Evolutionary conservation across 1,140 invertebrate genomes (phyloP).

Genomic region (Drosophila tani): DNA sequence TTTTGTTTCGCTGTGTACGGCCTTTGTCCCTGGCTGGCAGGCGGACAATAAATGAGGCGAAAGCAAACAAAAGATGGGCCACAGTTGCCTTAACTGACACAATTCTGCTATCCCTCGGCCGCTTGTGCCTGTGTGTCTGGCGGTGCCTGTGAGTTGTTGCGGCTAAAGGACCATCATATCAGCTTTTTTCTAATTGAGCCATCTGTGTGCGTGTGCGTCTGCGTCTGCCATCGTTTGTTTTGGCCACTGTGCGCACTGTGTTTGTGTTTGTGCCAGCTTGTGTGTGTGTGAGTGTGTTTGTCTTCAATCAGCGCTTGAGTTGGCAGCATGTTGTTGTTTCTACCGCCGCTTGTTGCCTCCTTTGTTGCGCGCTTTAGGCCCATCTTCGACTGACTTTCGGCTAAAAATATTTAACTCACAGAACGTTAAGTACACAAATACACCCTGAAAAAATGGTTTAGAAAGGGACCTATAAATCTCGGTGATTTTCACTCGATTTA

Average conservation of each 20-base stretch:
- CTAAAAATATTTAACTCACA: constrained; percentile 80
- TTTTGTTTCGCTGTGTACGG: constrained; percentile 7
- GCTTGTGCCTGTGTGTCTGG: background rate
- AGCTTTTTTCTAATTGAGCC: constrained; percentile 74
- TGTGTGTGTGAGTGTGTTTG: constrained; percentile 53
- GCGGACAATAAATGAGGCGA: constrained; percentile 76
- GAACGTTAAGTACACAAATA: constrained; percentile 47
- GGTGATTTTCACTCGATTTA: background rate
- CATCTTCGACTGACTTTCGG: constrained; percentile 70
- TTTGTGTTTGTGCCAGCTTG: constrained; percentile 5
- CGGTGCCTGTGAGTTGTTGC: constrained; percentile 15
- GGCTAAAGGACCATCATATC: constrained; percentile 63
- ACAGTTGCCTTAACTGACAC: constrained; percentile 42
- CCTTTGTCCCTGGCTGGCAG: constrained; percentile 46
- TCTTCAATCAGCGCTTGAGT: constrained; percentile 67
- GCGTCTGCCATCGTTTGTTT: constrained; percentile 63
- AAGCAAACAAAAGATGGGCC: constrained; percentile 74
- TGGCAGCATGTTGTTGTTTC: constrained; percentile 49
- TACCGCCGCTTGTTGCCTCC: constrained; percentile 33
- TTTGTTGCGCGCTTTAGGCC: constrained; percentile 43
- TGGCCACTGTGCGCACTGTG: constrained; percentile 42
- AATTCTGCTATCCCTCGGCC: constrained; percentile 22
- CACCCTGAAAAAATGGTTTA: constrained; percentile 12
- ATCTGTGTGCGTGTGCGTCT: constrained; percentile 55
- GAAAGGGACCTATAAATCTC: background rate